Evolutionary conservation across 2,113 vertebrate genomes (phyloP).

Genomic region (Pantherophis guttatus): DNA sequence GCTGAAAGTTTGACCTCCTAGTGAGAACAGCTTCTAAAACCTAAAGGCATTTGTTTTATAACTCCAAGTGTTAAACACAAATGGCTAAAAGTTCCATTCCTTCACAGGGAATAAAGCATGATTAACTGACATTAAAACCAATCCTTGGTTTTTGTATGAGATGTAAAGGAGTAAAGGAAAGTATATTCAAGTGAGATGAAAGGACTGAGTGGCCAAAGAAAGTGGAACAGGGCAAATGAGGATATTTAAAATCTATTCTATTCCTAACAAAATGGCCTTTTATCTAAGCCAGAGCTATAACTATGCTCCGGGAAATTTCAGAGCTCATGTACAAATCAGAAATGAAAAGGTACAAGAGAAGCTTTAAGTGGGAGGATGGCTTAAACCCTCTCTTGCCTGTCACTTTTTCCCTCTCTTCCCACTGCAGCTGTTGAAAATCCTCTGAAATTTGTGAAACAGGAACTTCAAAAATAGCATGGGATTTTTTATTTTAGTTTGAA

Average conservation of each 20-base stretch:
- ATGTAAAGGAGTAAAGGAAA: background rate
- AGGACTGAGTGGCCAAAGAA: background rate
- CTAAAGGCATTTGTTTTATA: background rate
- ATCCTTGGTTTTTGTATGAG: background rate
- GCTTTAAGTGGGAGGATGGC: background rate
- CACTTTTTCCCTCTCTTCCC: background rate
- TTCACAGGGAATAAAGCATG: background rate
- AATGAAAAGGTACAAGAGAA: background rate
- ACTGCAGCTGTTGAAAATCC: background rate
- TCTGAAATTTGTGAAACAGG: background rate
- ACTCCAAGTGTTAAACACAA: background rate
- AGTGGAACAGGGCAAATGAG: background rate
- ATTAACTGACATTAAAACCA: background rate
- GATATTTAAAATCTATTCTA: background rate
- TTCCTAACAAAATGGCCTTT: background rate
- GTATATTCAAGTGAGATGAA: background rate
- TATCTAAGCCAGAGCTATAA: background rate
- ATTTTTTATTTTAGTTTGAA: background rate
- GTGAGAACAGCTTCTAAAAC: background rate
- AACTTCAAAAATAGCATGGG: background rate
- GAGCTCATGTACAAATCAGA: background rate
- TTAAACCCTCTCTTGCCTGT: background rate
- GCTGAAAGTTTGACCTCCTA: background rate
- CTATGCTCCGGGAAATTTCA: background rate
- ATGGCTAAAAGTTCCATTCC: background rate